Evolutionary conservation across 2,888 invertebrate genomes (phyloP).

Genomic region (Omphaloscelis lunosa): DNA sequence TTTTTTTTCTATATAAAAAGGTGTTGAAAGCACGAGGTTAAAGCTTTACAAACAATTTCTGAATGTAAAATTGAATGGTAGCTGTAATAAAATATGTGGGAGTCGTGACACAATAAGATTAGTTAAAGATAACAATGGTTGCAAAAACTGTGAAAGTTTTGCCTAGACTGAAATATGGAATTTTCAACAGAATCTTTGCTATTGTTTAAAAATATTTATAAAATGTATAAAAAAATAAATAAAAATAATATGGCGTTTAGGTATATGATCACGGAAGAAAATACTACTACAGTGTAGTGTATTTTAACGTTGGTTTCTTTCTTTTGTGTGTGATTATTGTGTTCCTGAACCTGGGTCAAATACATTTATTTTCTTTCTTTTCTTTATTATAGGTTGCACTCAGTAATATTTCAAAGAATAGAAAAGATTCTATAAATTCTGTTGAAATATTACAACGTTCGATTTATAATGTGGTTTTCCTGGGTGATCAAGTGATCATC

Average conservation of each 20-base stretch:
- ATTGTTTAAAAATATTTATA: background rate
- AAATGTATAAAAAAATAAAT: too few relatives aligned
- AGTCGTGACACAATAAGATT: conserved; percentile 47
- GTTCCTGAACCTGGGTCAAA: background rate
- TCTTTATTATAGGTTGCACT: background rate
- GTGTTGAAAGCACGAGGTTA: conserved; percentile 17
- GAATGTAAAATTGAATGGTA: conserved; percentile 17
- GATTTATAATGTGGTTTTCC: background rate
- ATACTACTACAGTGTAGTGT: background rate
- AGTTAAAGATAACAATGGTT: conserved; percentile 27
- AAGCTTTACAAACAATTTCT: conserved; percentile 8
- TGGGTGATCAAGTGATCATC: background rate
- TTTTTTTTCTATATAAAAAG: conserved; percentile 21
- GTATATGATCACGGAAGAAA: background rate
- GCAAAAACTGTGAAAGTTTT: conserved; percentile 35
- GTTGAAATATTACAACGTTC: background rate
- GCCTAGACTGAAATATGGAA: background rate
- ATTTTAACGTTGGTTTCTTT: background rate
- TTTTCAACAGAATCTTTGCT: background rate
- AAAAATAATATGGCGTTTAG: background rate
- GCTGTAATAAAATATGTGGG: conserved; percentile 23
- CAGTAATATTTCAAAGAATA: background rate
- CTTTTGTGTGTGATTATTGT: background rate
- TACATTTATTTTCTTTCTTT: background rate
- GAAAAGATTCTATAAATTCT: background rate